phyloP scores from a whole-genome alignment of 2,888 invertebrate genomes.

The Andrena camellia region DNA sequence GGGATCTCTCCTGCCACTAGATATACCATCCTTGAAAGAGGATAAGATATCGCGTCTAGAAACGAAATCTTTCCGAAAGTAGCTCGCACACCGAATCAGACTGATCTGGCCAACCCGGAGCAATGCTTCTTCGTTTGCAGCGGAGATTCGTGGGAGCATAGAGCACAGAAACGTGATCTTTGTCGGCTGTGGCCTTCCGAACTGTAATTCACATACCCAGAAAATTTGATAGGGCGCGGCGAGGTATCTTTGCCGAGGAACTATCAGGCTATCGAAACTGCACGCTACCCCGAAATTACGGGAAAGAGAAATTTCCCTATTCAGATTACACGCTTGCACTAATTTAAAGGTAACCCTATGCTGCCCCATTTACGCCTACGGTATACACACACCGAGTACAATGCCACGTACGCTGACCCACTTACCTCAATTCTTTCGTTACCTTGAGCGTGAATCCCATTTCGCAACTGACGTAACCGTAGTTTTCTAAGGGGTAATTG shows the following conservation, averaged over 20 bases:
- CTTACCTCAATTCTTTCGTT: conserved; percentile 67
- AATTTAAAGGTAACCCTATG: conserved; percentile 55
- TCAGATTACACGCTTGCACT: conserved; percentile 49
- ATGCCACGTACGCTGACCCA: conserved; percentile 62
- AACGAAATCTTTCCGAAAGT: conserved; percentile 70
- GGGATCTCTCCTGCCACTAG: conserved; percentile 36
- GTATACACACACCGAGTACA: conserved; percentile 42
- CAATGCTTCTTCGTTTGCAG: conserved; percentile 2
- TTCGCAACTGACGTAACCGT: conserved; percentile 30
- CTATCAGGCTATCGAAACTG: conserved; percentile 24
- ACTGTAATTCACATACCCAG: conserved; percentile 19
- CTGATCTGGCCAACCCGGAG: conserved; percentile 28
- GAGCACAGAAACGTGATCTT: conserved; percentile 2
- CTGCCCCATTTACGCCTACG: conserved; percentile 65
- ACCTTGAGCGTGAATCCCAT: conserved; percentile 52
- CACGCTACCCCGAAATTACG: conserved; percentile 33
- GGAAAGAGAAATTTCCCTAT: conserved; percentile 36
- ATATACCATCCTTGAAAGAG: conserved; percentile 8
- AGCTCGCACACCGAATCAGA: conserved; percentile 44
- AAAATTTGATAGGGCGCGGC: conserved; percentile 21
- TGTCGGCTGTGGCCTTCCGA: background rate
- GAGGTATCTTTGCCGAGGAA: background rate
- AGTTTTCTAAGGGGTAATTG: conserved; percentile 17
- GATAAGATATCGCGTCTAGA: conserved; percentile 55
- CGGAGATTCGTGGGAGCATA: background rate